Evolutionary conservation across 2,797 vertebrate genomes (phyloP).

Genomic region (Propithecus perrieri): DNA sequence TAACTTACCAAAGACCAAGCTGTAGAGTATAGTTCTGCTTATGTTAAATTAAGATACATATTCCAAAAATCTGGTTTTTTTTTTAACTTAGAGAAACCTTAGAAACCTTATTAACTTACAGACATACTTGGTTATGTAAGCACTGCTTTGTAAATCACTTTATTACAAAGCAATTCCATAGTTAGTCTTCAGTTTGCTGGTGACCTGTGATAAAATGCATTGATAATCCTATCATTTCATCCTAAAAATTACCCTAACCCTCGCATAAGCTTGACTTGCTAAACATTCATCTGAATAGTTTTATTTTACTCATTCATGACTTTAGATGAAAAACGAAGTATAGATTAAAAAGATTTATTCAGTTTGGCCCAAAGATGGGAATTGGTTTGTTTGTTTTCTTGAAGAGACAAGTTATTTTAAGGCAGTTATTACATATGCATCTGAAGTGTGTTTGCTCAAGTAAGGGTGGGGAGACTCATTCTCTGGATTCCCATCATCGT

Average conservation of each 20-base stretch:
- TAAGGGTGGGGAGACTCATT: neutral
- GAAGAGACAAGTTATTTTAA: neutral
- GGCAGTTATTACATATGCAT: neutral
- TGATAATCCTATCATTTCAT: neutral
- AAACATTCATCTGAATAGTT: neutral
- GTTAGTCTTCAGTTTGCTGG: neutral
- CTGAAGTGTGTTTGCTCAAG: neutral
- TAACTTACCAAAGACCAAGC: neutral
- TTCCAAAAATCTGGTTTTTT: neutral
- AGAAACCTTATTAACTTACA: neutral
- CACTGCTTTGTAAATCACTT: neutral
- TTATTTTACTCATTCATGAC: neutral
- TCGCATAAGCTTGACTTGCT: neutral
- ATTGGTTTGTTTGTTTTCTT: neutral
- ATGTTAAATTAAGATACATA: neutral
- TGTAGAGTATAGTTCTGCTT: neutral
- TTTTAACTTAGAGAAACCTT: neutral
- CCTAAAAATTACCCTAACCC: neutral
- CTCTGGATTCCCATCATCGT: neutral
- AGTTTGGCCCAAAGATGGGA: neutral
- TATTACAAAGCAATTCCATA: neutral
- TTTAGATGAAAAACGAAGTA: neutral
- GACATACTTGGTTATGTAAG: too few relatives aligned
- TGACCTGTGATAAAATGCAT: neutral
- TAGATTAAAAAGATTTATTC: neutral